Evolutionary conservation across 2,888 invertebrate genomes (phyloP), one percentile per base, ranked within the genome.

Genomic region (Unio delphinus): DNA sequence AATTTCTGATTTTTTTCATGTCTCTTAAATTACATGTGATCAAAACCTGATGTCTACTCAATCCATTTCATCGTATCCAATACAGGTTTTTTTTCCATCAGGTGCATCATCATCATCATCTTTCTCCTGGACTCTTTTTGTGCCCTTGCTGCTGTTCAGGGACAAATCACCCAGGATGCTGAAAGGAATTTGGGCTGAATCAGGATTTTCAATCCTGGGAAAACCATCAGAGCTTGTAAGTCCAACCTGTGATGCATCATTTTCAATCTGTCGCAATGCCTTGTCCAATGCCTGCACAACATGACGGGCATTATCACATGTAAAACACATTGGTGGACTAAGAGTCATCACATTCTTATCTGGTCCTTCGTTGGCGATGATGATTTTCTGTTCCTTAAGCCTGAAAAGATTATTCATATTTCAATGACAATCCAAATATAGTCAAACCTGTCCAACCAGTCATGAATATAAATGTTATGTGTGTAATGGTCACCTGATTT

Each of bases 271-370:
- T 45, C 68, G 70, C 45, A 87, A 74, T 0, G 78, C 80, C 55
- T 78, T 66, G 71, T 84, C 83, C 55, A 86, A 75, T 6, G 81
- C 80, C 65, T 85, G 82, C 8, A 86, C 76, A 4, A 86, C 81
- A 6, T 75, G 81, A 17, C 82, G 66, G 8, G 87, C 87, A 69
- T 87, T 87, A 64, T 86, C 87, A 71, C 80, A 80, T 7, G 86
- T 87, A 70, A 87, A 87, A 75, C 87, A 87, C 82, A 87, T 78
- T 0, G 87, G 87, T 20, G 87, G 87, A 7, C 74, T 72, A 60
- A 87, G 67, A 26, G 75, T 69, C 62, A 87, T 76, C 17, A 87
- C 80, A 73, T 87, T 87, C 70, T 83, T 85, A 56, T 86, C 85
- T 61, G 82, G 80, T 20, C 87, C 87, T 18, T 83, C 85, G 74